These are phyloP conservation scores for Zenarchopterus dispar DNA, from an alignment of 2,797 vertebrate genomes.

Conservation along the genomic window DNA sequence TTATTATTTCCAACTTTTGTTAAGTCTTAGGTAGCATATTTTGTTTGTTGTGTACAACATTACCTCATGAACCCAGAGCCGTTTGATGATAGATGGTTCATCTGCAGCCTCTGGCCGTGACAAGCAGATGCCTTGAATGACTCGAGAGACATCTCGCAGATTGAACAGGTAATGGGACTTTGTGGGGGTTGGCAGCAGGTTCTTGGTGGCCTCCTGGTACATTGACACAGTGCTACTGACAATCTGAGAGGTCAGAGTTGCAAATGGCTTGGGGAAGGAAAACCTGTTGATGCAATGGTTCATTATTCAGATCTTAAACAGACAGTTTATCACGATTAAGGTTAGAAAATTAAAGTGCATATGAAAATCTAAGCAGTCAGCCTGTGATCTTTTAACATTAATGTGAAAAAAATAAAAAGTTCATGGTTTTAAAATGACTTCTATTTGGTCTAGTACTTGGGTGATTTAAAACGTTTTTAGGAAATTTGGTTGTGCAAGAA, in stretches of 20 bases:
- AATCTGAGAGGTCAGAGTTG: constrained; percentile 80
- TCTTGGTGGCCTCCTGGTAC: constrained; percentile 90
- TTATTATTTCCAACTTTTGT: too few relatives aligned
- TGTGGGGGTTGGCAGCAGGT: constrained; percentile 89
- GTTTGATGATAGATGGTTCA: constrained; percentile 83
- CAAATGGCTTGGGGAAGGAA: constrained; percentile 83
- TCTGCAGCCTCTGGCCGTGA: constrained; percentile 88
- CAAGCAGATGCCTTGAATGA: constrained; percentile 92
- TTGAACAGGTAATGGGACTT: constrained; percentile 96
- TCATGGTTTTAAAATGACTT: too few relatives aligned
- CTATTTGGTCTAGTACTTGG: too few relatives aligned
- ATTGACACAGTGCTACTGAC: constrained; percentile 85
- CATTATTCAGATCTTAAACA: constrained; percentile 6
- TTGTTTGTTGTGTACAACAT: constrained; percentile 5
- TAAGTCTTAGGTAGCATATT: too few relatives aligned
- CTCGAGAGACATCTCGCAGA: constrained; percentile 90
- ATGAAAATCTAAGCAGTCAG: neutral
- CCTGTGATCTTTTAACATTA: neutral
- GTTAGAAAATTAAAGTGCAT: neutral
- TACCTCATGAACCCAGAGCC: constrained; percentile 94
- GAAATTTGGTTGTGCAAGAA: too few relatives aligned
- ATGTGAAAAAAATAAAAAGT: too few relatives aligned
- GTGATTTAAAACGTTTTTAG: too few relatives aligned
- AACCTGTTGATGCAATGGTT: constrained; percentile 78
- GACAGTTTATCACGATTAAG: neutral